Evolutionary conservation across 2,888 invertebrate species (phyloP).

Genomic region (Synergus umbraculus): DNA sequence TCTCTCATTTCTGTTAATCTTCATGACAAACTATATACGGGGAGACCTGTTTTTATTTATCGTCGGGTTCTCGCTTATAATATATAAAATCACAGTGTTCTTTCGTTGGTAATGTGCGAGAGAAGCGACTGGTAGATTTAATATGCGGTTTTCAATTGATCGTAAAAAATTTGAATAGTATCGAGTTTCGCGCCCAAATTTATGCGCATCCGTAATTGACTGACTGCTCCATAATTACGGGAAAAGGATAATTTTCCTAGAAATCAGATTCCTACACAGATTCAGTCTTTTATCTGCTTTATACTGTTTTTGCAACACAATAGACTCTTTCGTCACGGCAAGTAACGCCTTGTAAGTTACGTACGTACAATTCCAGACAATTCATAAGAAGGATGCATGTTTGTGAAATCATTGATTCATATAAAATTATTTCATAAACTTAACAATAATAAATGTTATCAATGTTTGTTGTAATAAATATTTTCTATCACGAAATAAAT

Average conservation of each 20-base stretch:
- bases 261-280: not conserved
- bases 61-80: not conserved
- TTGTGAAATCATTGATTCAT: not conserved
- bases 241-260: not conserved
- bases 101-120: constrained; percentile 23
- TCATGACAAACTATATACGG: not conserved
- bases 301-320: not conserved
- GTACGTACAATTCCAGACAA: not conserved
- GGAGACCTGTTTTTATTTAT: constrained; percentile 33
- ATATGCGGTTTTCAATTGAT: constrained; percentile 47
- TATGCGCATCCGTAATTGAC: constrained; percentile 19
- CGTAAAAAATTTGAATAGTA: constrained; percentile 43
- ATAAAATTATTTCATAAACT: not conserved
- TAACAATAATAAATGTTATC: no score
- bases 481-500: not conserved
- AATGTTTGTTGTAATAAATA: not conserved
- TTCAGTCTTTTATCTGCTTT: not conserved
- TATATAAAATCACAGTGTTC: constrained; percentile 40
- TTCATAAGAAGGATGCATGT: not conserved
- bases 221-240: not conserved
- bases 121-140: constrained; percentile 41
- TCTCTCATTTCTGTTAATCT: constrained; percentile 43
- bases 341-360: not conserved
- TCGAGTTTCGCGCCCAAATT: constrained; percentile 41
- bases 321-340: not conserved